A percentile compares a stretch with the other conserved stretches of the same genome.
These are phyloP conservation scores for Siniperca obscura DNA, from an alignment of 2,797 vertebrate genomes.

Conservation along the genomic window DNA sequence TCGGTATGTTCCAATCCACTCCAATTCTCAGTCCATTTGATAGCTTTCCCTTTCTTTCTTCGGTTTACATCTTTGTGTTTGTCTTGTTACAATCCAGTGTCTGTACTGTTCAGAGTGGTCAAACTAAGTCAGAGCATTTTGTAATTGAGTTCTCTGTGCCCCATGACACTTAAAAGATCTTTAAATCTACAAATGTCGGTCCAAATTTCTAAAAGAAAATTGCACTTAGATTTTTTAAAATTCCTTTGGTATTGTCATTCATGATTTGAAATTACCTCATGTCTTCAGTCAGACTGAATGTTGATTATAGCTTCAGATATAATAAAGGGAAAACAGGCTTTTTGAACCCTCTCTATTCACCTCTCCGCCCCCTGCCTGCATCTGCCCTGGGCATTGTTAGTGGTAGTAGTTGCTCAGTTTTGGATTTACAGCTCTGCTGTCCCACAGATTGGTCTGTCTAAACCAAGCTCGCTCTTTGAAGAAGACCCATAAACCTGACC, in stretches of 20 bases:
- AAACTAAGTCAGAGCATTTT: constrained; percentile 24
- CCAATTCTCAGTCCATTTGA: constrained; percentile 28
- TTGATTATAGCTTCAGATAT: constrained; percentile 34
- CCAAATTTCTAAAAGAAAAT: constrained; percentile 15
- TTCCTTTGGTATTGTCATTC: constrained; percentile 39
- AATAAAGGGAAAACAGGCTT: constrained; percentile 65
- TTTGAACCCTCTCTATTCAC: constrained; percentile 59
- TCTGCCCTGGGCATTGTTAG: constrained; percentile 76
- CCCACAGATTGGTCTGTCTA: constrained; percentile 81
- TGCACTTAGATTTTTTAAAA: neutral
- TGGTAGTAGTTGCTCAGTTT: constrained; percentile 69
- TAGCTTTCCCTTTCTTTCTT: constrained; percentile 15
- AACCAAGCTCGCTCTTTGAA: constrained; percentile 83
- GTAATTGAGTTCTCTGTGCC: neutral
- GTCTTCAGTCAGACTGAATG: constrained; percentile 39
- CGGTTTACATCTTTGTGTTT: constrained; percentile 19
- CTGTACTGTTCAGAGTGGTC: constrained; percentile 10
- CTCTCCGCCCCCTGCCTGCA: constrained; percentile 40
- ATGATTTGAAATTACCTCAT: constrained; percentile 46
- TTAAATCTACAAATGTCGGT: constrained; percentile 10
- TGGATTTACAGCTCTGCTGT: constrained; percentile 84
- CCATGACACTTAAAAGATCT: constrained; percentile 31
- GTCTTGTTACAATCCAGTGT: constrained; percentile 9
- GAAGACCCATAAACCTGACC: constrained; percentile 86
- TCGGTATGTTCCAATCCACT: constrained; percentile 2